Conservation (phyloP, 2,113 vertebrate genomes). For the Synchiropus splendidus region DNA sequence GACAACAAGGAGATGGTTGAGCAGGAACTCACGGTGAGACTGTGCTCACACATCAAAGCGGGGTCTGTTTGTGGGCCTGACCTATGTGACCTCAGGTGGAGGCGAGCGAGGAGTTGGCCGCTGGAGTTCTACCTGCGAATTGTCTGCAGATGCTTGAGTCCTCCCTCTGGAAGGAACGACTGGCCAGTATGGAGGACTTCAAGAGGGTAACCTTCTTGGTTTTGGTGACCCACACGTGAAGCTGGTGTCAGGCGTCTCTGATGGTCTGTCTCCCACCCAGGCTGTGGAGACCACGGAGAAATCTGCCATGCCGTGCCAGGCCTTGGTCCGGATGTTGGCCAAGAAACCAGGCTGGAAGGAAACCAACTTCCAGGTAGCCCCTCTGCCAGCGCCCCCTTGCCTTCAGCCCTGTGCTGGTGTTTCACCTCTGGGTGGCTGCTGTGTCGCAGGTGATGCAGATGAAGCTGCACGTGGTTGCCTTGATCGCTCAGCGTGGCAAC, state of each 20-base stretch:
- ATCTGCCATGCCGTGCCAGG: conserved; percentile 87
- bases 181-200: conserved; percentile 97
- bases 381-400: not conserved
- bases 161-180: conserved; percentile 93
- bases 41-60: not conserved
- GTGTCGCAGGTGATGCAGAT: conserved; percentile 91
- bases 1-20: conserved; percentile 82
- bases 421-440: not conserved
- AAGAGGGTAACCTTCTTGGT: conserved; percentile 73
- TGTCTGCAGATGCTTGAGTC: conserved; percentile 90
- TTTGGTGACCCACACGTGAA: not conserved
- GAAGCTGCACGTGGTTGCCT: conserved; percentile 87
- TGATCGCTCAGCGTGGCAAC: conserved; percentile 83
- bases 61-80: too few relatives aligned
- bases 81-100: conserved; percentile 64
- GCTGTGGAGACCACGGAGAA: conserved; percentile 89
- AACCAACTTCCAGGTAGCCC: conserved; percentile 93
- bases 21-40: conserved; percentile 81
- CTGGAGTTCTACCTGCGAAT: conserved; percentile 79
- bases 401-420: not conserved
- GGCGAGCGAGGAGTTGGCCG: conserved; percentile 87
- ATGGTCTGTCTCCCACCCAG: conserved; percentile 64
- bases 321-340: conserved; percentile 90
- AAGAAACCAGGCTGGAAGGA: conserved; percentile 99
- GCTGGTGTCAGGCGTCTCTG: too few relatives aligned